These are phyloP conservation scores for Adelosebastes latens DNA, from an alignment of 2,797 vertebrate genomes.

Conservation along the genomic window DNA sequence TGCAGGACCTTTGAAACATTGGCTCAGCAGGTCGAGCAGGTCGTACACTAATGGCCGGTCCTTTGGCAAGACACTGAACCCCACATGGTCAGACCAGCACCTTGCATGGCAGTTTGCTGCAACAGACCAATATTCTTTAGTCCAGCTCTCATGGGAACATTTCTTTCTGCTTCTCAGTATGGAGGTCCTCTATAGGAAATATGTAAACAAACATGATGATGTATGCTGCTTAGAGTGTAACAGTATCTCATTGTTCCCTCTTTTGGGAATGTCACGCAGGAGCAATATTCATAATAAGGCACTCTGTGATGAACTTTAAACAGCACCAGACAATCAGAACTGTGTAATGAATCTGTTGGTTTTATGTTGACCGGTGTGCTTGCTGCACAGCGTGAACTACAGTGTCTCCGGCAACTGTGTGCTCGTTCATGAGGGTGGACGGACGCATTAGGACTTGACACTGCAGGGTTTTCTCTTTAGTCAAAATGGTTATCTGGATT, in stretches of 20 bases:
- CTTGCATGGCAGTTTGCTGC: neutral
- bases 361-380: neutral
- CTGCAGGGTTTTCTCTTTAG: no score
- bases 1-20: no score
- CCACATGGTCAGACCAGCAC: neutral
- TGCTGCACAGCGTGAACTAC: neutral
- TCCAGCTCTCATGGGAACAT: neutral
- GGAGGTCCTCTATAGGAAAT: neutral
- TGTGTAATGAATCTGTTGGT: neutral
- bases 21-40: no score
- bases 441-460: no score
- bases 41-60: no score
- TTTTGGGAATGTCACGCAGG: neutral
- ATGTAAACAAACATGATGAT: neutral
- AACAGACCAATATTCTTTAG: neutral
- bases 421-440: no score
- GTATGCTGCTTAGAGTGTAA: neutral
- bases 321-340: neutral
- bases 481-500: neutral
- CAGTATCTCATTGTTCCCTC: neutral
- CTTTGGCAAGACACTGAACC: no score
- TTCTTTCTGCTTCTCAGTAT: neutral
- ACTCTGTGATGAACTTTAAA: neutral
- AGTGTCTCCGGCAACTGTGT: neutral
- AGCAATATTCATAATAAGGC: no score